Conservation (phyloP, 1,140 invertebrate species). For the Physella acuta region DNA sequence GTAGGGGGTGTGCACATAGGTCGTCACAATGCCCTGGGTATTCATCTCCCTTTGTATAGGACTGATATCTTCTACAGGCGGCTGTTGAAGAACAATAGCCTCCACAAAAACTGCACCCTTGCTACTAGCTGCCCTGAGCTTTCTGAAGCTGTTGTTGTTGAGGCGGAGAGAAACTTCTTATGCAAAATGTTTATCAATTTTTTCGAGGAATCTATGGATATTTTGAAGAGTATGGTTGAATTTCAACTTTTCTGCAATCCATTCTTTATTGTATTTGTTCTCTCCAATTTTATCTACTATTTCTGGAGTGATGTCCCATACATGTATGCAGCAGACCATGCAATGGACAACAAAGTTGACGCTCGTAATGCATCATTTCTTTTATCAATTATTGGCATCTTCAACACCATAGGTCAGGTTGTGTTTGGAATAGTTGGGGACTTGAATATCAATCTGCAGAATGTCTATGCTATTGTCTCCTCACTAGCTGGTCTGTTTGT, state of each 20-base stretch:
- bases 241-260: slow-evolving; percentile 34
- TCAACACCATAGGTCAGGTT: slow-evolving; percentile 71
- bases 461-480: slow-evolving; percentile 50
- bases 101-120: slow-evolving; percentile 24
- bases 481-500: slow-evolving; percentile 42
- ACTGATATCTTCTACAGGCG: slow-evolving; percentile 53
- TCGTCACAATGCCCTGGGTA: slow-evolving; percentile 20
- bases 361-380: slow-evolving; percentile 81
- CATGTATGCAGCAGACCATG: slow-evolving; percentile 50
- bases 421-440: slow-evolving; percentile 85
- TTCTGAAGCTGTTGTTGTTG: slow-evolving; percentile 15
- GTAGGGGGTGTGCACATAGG: slow-evolving; percentile 16
- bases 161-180: not conserved
- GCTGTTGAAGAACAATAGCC: slow-evolving; percentile 34
- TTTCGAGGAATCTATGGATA: slow-evolving; percentile 25
- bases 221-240: slow-evolving; percentile 51
- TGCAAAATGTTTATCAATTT: slow-evolving; percentile 22
- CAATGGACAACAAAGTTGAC: slow-evolving; percentile 39
- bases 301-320: slow-evolving; percentile 56
- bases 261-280: slow-evolving; percentile 42
- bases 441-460: slow-evolving; percentile 56
- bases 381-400: slow-evolving; percentile 84
- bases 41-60: slow-evolving; percentile 43
- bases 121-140: slow-evolving; percentile 48
- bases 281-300: slow-evolving; percentile 53